Base-by-base conservation (phyloP, 2,797 vertebrate genomes). In the Phyllotis vaccarum region DNA sequence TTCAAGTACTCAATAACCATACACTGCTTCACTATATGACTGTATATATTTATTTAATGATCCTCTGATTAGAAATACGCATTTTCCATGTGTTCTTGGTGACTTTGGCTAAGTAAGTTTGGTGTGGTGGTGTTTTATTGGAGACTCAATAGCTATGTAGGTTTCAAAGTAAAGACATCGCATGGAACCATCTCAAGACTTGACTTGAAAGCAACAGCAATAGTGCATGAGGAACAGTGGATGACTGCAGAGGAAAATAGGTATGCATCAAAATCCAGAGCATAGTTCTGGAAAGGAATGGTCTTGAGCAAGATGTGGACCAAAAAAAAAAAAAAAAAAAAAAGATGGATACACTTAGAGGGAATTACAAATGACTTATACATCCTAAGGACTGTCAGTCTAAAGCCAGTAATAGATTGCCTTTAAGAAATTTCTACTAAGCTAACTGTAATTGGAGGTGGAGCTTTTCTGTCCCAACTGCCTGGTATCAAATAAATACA, bases 31-130 rank as follows among this genome's bases (percentile, higher is more conserved):
- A 52, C 12, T 56, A 10, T 81, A 29, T 74, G 3, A 29, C 34
- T 90, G 89, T 19, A 6, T 54, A 68, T 85, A 86, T 96, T 93
- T 85, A 89, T 91, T 70, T 93, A 76, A 49, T 12, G 14, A 54
- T 46, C 75, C 2, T 3, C 1, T 92, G 66, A 22, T 94, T 83
- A 27, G 31, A 95, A 91, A 83, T 68, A 85, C 76, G 12, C 27
- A 16, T 93, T 86, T 93, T 6, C 6, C 78, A 27, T 79, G n/a
- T 95, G 21, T 81, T 24, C 56, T 12, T 83, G 37, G 24, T 89
- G 60, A 88, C 24, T 58, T 76, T 21, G 27, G 34, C 58, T 90
- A 87, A 91, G 27, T 80, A 54, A 46, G 90, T 81, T 83, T 76
- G 7, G 4, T 64, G 6, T 22, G 60, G 75, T 62, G 83, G 83